A percentile compares a stretch with the other conserved stretches of the same genome.
phyloP scores from a whole-genome alignment of 2,888 invertebrate species.

The Tortricodes alternella region DNA sequence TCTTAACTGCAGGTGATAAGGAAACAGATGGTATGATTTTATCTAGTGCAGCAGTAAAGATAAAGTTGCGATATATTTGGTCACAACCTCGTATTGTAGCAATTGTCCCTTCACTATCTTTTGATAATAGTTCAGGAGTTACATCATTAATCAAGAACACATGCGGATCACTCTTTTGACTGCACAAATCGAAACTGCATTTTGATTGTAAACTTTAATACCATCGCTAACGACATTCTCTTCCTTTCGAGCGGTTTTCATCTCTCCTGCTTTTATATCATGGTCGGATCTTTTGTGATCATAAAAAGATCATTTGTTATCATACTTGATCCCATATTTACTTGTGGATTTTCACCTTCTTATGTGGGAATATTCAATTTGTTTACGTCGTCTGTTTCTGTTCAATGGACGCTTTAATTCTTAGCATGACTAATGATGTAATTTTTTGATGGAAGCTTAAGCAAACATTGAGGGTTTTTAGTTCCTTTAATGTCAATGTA shows the following conservation, averaged over 20 bases:
- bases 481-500: slow-evolving; percentile 7
- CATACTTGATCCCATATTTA: slow-evolving; percentile 68
- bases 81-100: slow-evolving; percentile 59
- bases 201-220: slow-evolving; percentile 70
- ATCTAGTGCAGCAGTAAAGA: slow-evolving; percentile 18
- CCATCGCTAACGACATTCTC: slow-evolving; percentile 55
- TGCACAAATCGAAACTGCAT: slow-evolving; percentile 67
- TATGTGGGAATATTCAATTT: slow-evolving; percentile 81
- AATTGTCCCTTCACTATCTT: slow-evolving; percentile 63
- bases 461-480: slow-evolving; percentile 38
- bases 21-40: background rate
- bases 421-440: slow-evolving; percentile 69
- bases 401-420: slow-evolving; percentile 77
- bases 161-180: slow-evolving; percentile 70
- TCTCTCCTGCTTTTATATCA: slow-evolving; percentile 40
- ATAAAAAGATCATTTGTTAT: slow-evolving; percentile 65
- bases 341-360: slow-evolving; percentile 79
- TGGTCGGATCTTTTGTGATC: slow-evolving; percentile 40
- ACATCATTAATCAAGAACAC: slow-evolving; percentile 78
- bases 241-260: slow-evolving; percentile 40
- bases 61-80: slow-evolving; percentile 49
- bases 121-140: slow-evolving; percentile 72
- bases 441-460: slow-evolving; percentile 59
- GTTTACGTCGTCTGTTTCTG: slow-evolving; percentile 78
- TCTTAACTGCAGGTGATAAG: slow-evolving; percentile 43